These are phyloP conservation scores for Centrocercus urophasianus DNA, from an alignment of 2,113 vertebrate species.

Conservation along the genomic window DNA sequence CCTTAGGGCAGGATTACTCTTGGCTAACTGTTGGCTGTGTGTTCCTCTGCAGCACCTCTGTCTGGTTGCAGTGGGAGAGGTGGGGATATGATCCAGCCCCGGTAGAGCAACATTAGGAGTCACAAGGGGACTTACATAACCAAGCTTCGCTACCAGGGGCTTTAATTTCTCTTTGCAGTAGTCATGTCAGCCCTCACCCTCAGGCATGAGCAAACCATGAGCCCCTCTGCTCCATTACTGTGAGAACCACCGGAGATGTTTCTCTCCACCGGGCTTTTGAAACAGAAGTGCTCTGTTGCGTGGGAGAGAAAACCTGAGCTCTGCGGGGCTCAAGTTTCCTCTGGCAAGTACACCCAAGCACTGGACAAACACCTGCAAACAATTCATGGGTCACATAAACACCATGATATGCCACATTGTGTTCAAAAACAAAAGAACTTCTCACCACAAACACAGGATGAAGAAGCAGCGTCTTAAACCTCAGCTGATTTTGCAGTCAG, in stretches of 20 bases:
- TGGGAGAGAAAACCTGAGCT: too few relatives aligned
- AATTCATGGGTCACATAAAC: not conserved
- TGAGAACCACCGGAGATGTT: not conserved
- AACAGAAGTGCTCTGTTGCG: not conserved
- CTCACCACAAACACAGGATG: not conserved
- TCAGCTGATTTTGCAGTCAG: not conserved
- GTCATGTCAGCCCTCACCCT: not conserved
- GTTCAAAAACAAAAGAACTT: not conserved
- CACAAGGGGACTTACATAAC: not conserved
- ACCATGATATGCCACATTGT: not conserved
- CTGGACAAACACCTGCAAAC: not conserved
- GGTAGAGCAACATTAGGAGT: not conserved
- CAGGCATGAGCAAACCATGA: not conserved
- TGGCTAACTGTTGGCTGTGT: not conserved
- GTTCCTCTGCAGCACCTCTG: not conserved
- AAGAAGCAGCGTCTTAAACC: not conserved
- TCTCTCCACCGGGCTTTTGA: not conserved
- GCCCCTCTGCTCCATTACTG: not conserved
- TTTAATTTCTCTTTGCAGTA: not conserved
- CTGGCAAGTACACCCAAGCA: not conserved
- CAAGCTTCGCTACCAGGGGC: not conserved
- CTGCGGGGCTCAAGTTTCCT: not conserved
- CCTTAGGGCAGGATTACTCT: not conserved
- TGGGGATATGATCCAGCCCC: not conserved
- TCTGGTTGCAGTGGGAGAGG: not conserved